Percentiles rank a stretch among this genome's conserved stretches.
These are phyloP conservation scores for Theropithecus gelada DNA, from an alignment of 2,113 vertebrate genomes.

Conservation along the genomic window DNA sequence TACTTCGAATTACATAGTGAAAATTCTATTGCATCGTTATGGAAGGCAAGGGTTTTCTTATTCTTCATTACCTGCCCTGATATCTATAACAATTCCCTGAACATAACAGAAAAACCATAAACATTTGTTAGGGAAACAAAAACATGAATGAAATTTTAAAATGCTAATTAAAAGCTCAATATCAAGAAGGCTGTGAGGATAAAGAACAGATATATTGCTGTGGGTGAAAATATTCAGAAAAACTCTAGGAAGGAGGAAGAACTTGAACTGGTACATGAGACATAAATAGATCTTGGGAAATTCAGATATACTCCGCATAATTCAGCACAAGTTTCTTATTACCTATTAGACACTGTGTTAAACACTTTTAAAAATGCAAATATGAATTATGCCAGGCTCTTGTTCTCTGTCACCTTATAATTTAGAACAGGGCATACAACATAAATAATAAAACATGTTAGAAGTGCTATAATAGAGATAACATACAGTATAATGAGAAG, in stretches of 20 bases:
- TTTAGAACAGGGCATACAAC: background rate
- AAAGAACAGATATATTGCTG: background rate
- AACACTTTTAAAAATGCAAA: conserved; percentile 33
- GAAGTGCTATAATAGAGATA: background rate
- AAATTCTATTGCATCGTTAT: background rate
- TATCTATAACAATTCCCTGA: background rate
- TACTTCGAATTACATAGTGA: background rate
- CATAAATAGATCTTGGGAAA: background rate
- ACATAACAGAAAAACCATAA: background rate
- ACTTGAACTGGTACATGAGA: conserved; percentile 10
- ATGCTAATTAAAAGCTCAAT: background rate
- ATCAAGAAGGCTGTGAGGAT: background rate
- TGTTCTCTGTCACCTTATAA: conserved; percentile 2
- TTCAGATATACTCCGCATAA: background rate
- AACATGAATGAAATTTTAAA: conserved; percentile 29
- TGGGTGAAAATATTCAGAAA: background rate
- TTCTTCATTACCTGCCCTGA: background rate
- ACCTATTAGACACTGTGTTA: background rate
- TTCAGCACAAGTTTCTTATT: background rate
- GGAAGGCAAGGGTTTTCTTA: background rate
- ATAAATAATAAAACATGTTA: conserved; percentile 17
- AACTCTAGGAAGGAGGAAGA: background rate
- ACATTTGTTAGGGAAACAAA: conserved; percentile 22
- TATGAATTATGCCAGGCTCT: background rate
- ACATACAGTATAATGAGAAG: background rate